These are phyloP conservation scores for Apostichopus leukothele DNA, from an alignment of 53 echinoderm and acorn worm species.

Conservation along the genomic window DNA sequence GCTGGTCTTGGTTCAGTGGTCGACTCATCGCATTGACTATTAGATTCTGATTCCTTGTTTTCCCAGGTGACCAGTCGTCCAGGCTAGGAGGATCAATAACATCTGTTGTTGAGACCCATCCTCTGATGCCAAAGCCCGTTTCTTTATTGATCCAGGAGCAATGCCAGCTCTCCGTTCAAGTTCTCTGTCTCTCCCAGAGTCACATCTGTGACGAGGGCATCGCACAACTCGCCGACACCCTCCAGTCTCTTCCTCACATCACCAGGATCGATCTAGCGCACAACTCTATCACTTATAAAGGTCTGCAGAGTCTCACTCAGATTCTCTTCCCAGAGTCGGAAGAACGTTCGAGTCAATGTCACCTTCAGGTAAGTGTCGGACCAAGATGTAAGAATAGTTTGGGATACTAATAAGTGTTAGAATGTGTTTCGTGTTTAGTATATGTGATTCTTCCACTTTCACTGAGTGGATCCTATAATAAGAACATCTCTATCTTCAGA, in stretches of 20 bases:
- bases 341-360: not conserved
- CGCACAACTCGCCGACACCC: constrained; percentile 54
- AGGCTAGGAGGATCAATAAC: not conserved
- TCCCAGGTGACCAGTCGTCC: not conserved
- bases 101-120: not conserved
- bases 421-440: no score
- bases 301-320: constrained; percentile 64
- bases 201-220: constrained; percentile 63
- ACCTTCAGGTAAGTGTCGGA: not conserved
- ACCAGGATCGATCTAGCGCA: constrained; percentile 71
- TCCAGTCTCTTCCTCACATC: constrained; percentile 69
- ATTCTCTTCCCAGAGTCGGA: constrained; percentile 20
- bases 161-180: constrained; percentile 80
- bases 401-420: no score
- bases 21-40: no score
- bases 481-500: no score
- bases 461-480: no score
- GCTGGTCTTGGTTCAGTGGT: no score
- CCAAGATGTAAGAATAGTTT: no score
- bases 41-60: not conserved
- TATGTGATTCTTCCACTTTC: no score
- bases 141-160: constrained; percentile 34
- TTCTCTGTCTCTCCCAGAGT: constrained; percentile 71
- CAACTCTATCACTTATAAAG: constrained; percentile 69
- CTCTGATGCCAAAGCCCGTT: not conserved